Percentiles rank a stretch among this genome's conserved stretches.
These are phyloP conservation scores for Ditylenchus dipsaci DNA, from an alignment of 1,140 invertebrate species.

Conservation along the genomic window DNA sequence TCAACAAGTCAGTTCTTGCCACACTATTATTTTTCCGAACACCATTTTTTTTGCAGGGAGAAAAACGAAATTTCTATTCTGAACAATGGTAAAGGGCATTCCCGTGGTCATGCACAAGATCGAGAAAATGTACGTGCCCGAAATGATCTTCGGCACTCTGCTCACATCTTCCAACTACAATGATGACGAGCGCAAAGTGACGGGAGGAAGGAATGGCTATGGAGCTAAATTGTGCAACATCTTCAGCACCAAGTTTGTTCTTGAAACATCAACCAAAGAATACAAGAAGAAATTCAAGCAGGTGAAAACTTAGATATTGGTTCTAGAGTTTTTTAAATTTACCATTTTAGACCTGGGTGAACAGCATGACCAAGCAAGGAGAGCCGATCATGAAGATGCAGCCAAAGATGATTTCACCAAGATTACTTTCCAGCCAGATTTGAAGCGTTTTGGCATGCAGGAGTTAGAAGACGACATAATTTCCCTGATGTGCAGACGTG, in stretches of 20 bases:
- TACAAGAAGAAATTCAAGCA: constrained; percentile 85
- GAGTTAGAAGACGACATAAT: constrained; percentile 83
- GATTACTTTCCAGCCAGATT: constrained; percentile 90
- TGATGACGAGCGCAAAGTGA: constrained; percentile 90
- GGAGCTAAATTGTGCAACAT: constrained; percentile 99
- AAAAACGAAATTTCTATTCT: constrained; percentile 86
- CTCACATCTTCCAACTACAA: constrained; percentile 98
- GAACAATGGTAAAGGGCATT: constrained; percentile 97
- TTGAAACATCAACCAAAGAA: constrained; percentile 86
- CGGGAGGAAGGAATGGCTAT: constrained; percentile 95
- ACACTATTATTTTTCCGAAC: background rate
- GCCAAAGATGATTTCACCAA: constrained; percentile 84
- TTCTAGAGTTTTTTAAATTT: background rate
- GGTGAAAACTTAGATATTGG: no score
- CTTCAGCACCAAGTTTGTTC: constrained; percentile 90
- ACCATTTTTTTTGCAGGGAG: constrained; percentile 71
- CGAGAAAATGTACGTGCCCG: constrained; percentile 97
- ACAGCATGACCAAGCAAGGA: constrained; percentile 87
- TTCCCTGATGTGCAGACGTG: constrained; percentile 83
- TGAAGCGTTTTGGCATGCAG: constrained; percentile 92
- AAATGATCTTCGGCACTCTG: constrained; percentile 98
- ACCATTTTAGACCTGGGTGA: constrained; percentile 71
- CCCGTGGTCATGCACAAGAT: constrained; percentile 94
- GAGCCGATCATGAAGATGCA: constrained; percentile 72
- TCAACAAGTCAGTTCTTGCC: constrained; percentile 73